Evolutionary conservation across 1,140 invertebrate genomes (phyloP).

Genomic region (Sycophila sp.): DNA sequence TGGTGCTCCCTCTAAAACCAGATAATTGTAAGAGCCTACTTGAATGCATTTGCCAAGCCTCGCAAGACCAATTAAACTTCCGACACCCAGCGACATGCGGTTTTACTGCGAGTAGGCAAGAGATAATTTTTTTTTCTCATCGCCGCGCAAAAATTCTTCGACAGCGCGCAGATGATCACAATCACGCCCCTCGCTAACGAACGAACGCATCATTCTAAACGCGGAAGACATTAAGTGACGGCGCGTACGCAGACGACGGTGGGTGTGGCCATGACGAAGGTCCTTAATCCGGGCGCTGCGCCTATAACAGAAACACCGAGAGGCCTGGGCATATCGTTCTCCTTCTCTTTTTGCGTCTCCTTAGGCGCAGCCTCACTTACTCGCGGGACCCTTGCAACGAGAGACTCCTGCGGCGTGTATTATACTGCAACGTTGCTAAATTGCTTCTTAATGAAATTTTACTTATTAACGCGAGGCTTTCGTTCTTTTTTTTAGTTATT

Average conservation of each 20-base stretch:
- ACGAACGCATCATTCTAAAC: conserved; percentile 36
- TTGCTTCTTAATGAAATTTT: neutral
- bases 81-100: too few species aligned
- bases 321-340: neutral
- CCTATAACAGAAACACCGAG: neutral
- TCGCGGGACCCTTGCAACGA: too few species aligned
- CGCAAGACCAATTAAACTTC: too few species aligned
- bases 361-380: neutral
- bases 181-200: conserved; percentile 28
- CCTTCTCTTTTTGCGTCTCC: neutral
- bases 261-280: conserved; percentile 27
- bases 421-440: neutral
- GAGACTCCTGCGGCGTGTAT: neutral
- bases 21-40: too few species aligned
- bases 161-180: conserved; percentile 9
- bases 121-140: too few species aligned
- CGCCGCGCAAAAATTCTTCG: neutral
- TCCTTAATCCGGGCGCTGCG: conserved; percentile 9
- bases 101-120: too few species aligned
- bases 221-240: conserved; percentile 35
- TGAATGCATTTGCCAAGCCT: too few species aligned
- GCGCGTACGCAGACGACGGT: neutral
- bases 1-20: too few species aligned
- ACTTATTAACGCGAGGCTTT: neutral
- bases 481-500: too few species aligned